A percentile compares a stretch with the other conserved stretches of the same genome.
Conservation (phyloP, 2,888 invertebrate genomes). For the Mellilla xanthometata region DNA sequence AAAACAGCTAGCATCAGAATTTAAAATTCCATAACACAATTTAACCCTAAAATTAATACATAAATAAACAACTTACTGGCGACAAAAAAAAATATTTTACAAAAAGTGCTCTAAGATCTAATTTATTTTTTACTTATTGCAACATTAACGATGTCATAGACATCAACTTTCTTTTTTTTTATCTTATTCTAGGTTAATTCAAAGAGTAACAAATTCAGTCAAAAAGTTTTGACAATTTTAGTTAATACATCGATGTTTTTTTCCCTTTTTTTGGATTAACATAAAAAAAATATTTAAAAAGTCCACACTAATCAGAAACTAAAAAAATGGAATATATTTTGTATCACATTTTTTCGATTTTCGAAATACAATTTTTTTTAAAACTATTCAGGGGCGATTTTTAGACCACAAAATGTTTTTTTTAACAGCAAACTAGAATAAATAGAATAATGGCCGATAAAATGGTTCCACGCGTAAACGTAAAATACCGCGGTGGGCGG, state of each 20-base stretch:
- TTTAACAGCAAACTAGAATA: too few relatives aligned
- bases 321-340: conserved; percentile 75
- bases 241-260: conserved; percentile 14
- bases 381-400: conserved; percentile 13
- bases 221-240: conserved; percentile 8
- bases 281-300: conserved; percentile 20
- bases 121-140: conserved; percentile 63
- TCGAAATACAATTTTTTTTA: conserved; percentile 24
- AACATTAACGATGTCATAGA: conserved; percentile 59
- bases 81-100: conserved; percentile 54
- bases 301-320: conserved; percentile 50
- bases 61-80: conserved; percentile 51
- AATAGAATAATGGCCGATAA: too few relatives aligned
- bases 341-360: conserved; percentile 63
- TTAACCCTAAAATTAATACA: conserved; percentile 39
- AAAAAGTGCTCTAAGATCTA: conserved; percentile 44
- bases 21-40: conserved; percentile 40
- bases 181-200: conserved; percentile 34
- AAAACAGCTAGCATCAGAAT: conserved; percentile 35
- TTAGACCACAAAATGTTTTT: neutral
- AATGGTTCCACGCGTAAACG: too few relatives aligned
- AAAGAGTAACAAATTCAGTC: conserved; percentile 48
- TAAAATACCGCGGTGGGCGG: too few relatives aligned
- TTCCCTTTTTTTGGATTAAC: too few relatives aligned
- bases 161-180: conserved; percentile 44